phyloP scores from a whole-genome alignment of 2,113 vertebrate species.

The Scophthalmus maximus region DNA sequence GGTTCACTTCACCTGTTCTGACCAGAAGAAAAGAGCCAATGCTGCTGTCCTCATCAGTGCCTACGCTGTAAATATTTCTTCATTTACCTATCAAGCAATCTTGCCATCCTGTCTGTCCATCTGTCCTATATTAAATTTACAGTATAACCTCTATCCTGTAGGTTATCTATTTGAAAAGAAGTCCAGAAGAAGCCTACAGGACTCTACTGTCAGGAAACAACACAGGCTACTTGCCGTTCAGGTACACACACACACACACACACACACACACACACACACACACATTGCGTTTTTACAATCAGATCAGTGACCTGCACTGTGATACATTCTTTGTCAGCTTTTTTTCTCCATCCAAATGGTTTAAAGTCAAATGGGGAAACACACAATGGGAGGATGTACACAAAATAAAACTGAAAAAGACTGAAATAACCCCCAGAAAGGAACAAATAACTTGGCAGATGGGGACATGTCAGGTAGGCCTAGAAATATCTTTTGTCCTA shows the following conservation, averaged over 20 bases:
- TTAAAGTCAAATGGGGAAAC: too few species aligned
- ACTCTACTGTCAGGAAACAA: constrained; percentile 87
- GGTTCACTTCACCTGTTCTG: constrained; percentile 90
- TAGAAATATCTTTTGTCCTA: too few species aligned
- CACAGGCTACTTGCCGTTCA: constrained; percentile 90
- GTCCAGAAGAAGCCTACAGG: constrained; percentile 91
- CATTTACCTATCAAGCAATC: neutral
- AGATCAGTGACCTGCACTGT: neutral
- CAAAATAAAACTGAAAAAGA: too few species aligned
- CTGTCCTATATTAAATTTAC: rapidly evolving
- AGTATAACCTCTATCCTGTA: constrained; percentile 38
- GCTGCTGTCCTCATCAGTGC: constrained; percentile 92
- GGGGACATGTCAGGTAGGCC: too few species aligned
- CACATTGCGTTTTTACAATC: too few species aligned
- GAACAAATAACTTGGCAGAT: too few species aligned
- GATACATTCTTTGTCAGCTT: too few species aligned
- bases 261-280: constrained; percentile 1
- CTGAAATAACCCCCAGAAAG: too few species aligned
- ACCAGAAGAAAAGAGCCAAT: constrained; percentile 92
- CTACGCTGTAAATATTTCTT: constrained; percentile 88
- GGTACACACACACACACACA: constrained; percentile 74
- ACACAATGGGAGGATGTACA: too few species aligned
- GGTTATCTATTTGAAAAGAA: constrained; percentile 94
- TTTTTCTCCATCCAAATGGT: too few species aligned
- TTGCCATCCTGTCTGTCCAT: neutral